Evolutionary conservation across 64 coral and sea anemone genomes (phyloP).

Genomic region (Catalaphyllia jardinei): DNA sequence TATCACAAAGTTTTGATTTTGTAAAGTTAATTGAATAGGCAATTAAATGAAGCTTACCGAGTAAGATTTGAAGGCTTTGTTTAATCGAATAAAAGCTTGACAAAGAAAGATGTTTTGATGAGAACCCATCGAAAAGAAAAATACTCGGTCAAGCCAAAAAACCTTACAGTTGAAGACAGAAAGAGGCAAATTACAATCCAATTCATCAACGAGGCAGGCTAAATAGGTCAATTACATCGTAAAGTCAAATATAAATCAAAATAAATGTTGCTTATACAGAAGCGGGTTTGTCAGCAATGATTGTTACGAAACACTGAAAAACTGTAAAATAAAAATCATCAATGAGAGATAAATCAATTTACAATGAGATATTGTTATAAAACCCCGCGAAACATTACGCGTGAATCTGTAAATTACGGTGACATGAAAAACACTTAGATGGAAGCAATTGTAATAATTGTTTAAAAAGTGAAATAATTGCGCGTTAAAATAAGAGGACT

Average conservation of each 20-base stretch:
- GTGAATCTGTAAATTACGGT: slow-evolving; percentile 3
- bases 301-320: background rate
- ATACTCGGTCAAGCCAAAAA: background rate
- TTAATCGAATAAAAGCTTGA: background rate
- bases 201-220: no score
- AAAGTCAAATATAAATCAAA: no score
- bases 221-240: no score
- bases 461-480: background rate
- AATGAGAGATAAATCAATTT: no score
- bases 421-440: background rate
- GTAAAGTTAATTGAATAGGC: background rate
- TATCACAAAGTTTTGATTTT: background rate
- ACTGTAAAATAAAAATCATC: background rate
- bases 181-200: no score
- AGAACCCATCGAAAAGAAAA: background rate
- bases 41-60: background rate
- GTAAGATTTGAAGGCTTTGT: background rate
- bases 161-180: no score
- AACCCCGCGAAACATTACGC: background rate
- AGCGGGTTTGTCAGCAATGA: no score
- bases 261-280: no score
- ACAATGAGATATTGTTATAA: background rate
- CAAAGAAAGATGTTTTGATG: background rate
- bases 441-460: background rate
- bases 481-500: no score